Evolutionary conservation across 2,113 vertebrate genomes (phyloP), one percentile per base, ranked within the genome.

Genomic region (Lagopus muta): DNA sequence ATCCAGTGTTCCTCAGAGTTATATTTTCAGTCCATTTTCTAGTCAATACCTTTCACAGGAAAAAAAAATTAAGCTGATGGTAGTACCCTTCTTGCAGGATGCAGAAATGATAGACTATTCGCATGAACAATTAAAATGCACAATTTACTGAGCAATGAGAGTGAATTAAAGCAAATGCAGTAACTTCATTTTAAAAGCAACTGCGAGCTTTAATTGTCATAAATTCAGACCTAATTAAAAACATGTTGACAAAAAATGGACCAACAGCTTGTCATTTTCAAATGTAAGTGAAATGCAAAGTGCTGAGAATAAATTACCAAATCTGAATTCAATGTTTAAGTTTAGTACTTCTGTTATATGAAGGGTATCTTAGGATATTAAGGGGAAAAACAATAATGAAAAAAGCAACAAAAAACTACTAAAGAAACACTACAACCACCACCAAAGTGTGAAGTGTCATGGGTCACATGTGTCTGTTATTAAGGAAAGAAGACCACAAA

Each of bases 201-300:
- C 92, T 90, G 77, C 86, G 66, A 94, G 80, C 57, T 92, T 94
- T 94, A 94, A 90, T 96, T 93, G 93, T 94, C 93, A 86, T 95
- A 92, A 96, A 96, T 93, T 96, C 83, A 86, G 88, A 94, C 93
- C 82, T 92, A 94, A 95, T 94, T 95, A 93, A 86, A 95, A 95
- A 90, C 69, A 95, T 90, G 92, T 96, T 96, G 90, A 96, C 88
- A 95, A 92, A 94, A 95, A 94, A 94, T 95, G 92, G 82, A 67
- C 95, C 88, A 96, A 93, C 94, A 90, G 57, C 70, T 95, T 96
- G 83, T 93, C 83, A 81, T 93, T 84, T 95, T 92, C 93, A 81
- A 90, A 94, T 88, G 38, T 77, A 88, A 88, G 80, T 93, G 88
- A 92, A 92, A 93, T 32, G 69, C 57, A 52, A 85, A 96, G 57